Conservation (phyloP, 92 coral and sea anemone species). For the Ricordea florida region DNA sequence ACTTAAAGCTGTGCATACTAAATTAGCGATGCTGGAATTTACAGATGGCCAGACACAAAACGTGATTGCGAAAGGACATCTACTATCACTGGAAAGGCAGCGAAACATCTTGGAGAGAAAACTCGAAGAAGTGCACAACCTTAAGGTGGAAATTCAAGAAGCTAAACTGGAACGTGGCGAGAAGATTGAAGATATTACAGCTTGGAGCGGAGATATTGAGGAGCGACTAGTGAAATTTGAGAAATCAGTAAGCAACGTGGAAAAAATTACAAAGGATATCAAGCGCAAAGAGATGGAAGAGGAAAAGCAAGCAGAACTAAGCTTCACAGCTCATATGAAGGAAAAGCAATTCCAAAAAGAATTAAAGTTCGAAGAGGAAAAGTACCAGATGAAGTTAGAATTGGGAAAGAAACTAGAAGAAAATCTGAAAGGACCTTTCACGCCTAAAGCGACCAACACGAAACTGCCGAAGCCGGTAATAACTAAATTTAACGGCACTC, state of each 20-base stretch:
- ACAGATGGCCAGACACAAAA: background rate
- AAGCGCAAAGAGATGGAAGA: slow-evolving; percentile 7
- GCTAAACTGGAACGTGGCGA: slow-evolving; percentile 2
- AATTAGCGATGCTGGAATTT: background rate
- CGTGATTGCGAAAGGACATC: background rate
- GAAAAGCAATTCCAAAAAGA: slow-evolving; percentile 12
- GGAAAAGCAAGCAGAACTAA: slow-evolving; percentile 7
- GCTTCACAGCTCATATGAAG: slow-evolving; percentile 12
- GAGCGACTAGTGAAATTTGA: background rate
- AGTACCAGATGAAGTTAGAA: slow-evolving; percentile 7
- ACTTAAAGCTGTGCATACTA: background rate
- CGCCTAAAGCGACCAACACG: background rate
- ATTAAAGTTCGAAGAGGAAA: slow-evolving; percentile 27
- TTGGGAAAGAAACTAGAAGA: background rate
- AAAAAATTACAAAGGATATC: background rate
- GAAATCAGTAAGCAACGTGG: background rate
- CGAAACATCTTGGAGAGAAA: slow-evolving; percentile 8
- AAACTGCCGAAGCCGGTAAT: no score
- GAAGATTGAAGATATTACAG: background rate
- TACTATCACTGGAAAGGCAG: slow-evolving; percentile 8
- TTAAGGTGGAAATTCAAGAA: slow-evolving; percentile 21
- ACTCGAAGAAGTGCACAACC: slow-evolving; percentile 17
- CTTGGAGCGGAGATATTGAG: slow-evolving; percentile 9
- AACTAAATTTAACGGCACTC: no score
- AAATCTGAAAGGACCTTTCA: background rate